phyloP scores from a whole-genome alignment of 1,140 invertebrate species.

The Pogonomyrmex californicus region DNA sequence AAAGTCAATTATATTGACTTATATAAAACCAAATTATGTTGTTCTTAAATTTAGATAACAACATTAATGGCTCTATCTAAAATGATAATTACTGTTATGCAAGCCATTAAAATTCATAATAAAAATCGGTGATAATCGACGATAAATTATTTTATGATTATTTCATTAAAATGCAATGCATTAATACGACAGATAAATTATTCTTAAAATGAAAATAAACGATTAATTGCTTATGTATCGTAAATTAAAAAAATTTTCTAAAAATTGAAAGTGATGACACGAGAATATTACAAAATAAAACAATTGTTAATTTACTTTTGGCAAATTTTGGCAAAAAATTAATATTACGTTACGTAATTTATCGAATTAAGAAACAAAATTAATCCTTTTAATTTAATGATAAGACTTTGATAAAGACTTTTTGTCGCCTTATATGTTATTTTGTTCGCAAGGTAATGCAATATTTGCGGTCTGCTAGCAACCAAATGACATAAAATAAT shows the following conservation, averaged over 20 bases:
- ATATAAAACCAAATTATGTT: neutral
- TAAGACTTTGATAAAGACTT: too few species aligned
- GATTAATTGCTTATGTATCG: neutral
- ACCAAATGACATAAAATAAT: constrained; percentile 14
- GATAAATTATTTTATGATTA: constrained; percentile 10
- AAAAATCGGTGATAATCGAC: neutral
- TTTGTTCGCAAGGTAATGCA: neutral
- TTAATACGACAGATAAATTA: neutral
- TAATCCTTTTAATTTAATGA: neutral
- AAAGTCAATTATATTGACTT: neutral
- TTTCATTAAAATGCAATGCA: neutral
- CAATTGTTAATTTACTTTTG: neutral
- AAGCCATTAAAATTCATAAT: constrained; percentile 1
- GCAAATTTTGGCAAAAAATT: neutral
- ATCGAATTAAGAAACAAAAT: neutral
- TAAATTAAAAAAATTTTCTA: neutral
- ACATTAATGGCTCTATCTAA: neutral
- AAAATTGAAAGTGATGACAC: neutral
- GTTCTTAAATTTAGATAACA: neutral
- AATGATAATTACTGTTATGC: constrained; percentile 6
- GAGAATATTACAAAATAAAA: neutral
- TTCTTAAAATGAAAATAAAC: neutral
- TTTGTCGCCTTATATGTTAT: neutral
- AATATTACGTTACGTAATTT: neutral
- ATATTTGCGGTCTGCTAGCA: neutral